Evolutionary conservation across 1,140 invertebrate species (phyloP), one percentile per base, ranked within the genome.

Genomic region (Cyclargus thomasi): DNA sequence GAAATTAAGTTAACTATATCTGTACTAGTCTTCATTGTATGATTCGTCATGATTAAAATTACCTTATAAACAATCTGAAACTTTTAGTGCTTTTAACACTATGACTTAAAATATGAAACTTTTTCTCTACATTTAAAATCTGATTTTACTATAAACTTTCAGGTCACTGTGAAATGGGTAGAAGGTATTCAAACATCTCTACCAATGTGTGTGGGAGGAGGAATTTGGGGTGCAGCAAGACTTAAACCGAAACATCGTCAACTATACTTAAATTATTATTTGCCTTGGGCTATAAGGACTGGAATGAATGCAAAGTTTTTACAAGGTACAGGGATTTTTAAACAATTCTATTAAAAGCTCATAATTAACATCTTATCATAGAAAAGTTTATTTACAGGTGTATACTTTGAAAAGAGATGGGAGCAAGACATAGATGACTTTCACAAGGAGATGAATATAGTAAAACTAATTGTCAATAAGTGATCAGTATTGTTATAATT

Each of bases 101-200:
- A n/a, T n/a, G n/a, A n/a, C n/a, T n/a, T n/a, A n/a, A n/a, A n/a
- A n/a, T n/a, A n/a, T n/a, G n/a, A n/a, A n/a, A n/a, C n/a, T n/a
- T n/a, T n/a, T n/a, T n/a, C n/a, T n/a, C n/a, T n/a, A n/a, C n/a
- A n/a, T n/a, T n/a, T n/a, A n/a, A n/a, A n/a, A n/a, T n/a, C n/a
- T n/a, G n/a, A n/a, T n/a, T n/a, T n/a, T n/a, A 47, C 39, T 62
- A 11, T 16, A n/a, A n/a, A 21, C 16, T 22, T 14, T 16, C 95
- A 98, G 93, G 97, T 99, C 17, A 94, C 96, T 7, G 96, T 99
- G 5, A 99, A 99, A 91, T 99, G 98, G 97, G 93, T 99, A 66
- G 99, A 99, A 93, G 98, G 94, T 7, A 93, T 99, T 62, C 97
- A 98, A 90, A 96, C 95, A 17, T 94, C 93, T 65, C 85, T 99